phyloP scores from a whole-genome alignment of 2,113 vertebrate species.

The Pteruthius melanotis region DNA sequence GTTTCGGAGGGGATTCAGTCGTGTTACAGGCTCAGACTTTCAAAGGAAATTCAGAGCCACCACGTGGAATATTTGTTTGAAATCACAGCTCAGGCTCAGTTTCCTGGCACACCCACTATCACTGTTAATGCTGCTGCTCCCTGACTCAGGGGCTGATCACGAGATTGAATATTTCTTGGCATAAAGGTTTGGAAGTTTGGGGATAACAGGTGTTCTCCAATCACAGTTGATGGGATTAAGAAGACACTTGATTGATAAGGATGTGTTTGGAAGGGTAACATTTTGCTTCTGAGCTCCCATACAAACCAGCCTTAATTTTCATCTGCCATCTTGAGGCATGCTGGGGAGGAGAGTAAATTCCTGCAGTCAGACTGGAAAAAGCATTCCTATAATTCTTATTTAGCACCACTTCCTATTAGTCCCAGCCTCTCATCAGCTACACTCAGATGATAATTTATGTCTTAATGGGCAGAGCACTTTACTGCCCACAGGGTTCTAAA shows the following conservation, averaged over 20 bases:
- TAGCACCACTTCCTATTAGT: conserved; percentile 19
- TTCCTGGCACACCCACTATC: neutral
- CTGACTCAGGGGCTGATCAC: neutral
- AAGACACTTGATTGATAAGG: neutral
- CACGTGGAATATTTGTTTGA: neutral
- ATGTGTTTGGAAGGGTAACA: neutral
- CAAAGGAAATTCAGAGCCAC: neutral
- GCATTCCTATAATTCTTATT: conserved; percentile 7
- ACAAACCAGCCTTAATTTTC: neutral
- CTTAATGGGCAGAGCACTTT: conserved; percentile 27
- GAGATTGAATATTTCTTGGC: neutral
- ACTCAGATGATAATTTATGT: conserved; percentile 34
- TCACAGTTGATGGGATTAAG: neutral
- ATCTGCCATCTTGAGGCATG: neutral
- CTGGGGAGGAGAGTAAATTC: neutral
- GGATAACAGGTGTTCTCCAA: neutral
- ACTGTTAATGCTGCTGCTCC: neutral
- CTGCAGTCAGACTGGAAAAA: neutral
- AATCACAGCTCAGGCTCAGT: neutral
- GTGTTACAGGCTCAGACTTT: neutral
- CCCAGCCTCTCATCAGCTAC: conserved; percentile 1
- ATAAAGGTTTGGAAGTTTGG: neutral
- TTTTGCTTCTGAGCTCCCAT: neutral
- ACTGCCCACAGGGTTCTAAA: conserved; percentile 31
- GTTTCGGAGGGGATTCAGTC: neutral